phyloP scores from a whole-genome alignment of 2,797 vertebrate genomes.

The Sebastes itinus region DNA sequence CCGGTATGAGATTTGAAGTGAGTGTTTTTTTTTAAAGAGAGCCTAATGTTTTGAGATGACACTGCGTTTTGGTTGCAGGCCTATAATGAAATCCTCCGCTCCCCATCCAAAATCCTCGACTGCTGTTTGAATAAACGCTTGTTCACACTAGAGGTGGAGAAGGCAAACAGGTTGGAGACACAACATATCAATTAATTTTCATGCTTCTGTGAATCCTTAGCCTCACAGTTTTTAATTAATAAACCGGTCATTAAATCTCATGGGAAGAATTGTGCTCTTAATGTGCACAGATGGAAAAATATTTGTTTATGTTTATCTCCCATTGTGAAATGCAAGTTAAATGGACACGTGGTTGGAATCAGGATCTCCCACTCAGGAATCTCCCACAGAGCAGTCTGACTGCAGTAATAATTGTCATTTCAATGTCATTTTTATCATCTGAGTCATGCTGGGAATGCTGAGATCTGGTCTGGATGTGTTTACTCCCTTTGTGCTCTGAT shows the following conservation, averaged over 20 bases:
- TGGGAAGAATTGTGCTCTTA: background rate
- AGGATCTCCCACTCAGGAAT: background rate
- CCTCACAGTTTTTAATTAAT: background rate
- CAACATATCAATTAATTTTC: background rate
- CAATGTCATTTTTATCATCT: slow-evolving; percentile 9
- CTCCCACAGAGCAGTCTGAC: background rate
- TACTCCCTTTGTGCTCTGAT: background rate
- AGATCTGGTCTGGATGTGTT: slow-evolving; percentile 22
- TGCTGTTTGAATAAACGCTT: slow-evolving; percentile 24
- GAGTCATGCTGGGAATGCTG: background rate
- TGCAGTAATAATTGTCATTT: slow-evolving; percentile 7
- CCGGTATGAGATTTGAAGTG: slow-evolving; percentile 3
- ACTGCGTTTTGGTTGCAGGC: background rate
- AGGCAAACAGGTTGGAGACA: slow-evolving; percentile 2
- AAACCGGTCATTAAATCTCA: background rate
- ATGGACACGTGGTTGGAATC: background rate
- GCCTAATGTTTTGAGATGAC: slow-evolving; percentile 18
- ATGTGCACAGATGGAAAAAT: background rate
- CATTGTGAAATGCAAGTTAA: slow-evolving; percentile 10
- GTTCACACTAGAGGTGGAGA: slow-evolving; percentile 2
- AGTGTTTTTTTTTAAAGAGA: background rate
- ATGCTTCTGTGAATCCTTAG: background rate
- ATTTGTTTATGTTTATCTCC: slow-evolving; percentile 15
- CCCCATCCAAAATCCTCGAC: background rate
- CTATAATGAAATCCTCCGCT: slow-evolving; percentile 1